Percentiles rank a stretch among this genome's conserved stretches.
phyloP scores from a whole-genome alignment of 2,888 invertebrate genomes.

The Gastrophysa polygoni region DNA sequence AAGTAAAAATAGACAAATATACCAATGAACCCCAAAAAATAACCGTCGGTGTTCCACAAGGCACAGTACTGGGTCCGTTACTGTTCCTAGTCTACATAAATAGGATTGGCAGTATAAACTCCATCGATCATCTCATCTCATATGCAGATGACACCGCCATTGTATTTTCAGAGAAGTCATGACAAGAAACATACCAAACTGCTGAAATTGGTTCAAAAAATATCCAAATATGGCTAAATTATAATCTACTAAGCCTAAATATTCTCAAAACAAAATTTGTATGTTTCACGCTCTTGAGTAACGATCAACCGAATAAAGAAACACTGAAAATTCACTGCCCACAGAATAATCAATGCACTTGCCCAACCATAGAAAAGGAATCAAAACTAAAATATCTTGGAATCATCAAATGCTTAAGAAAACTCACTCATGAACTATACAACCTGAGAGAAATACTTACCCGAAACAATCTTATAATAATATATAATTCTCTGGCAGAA shows the following conservation, averaged over 20 bases:
- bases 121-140: constrained; percentile 7
- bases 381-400: neutral
- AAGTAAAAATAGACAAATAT: constrained; percentile 7
- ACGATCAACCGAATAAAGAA: constrained; percentile 7
- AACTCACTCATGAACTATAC: constrained; percentile 3
- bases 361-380: constrained; percentile 10
- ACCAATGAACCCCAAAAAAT: constrained; percentile 1
- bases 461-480: neutral
- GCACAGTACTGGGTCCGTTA: constrained; percentile 7
- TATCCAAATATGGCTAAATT: constrained; percentile 6
- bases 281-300: constrained; percentile 1
- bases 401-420: constrained; percentile 4
- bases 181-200: constrained; percentile 1
- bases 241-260: constrained; percentile 8
- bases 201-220: constrained; percentile 3
- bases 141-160: constrained; percentile 8
- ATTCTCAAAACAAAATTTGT: constrained; percentile 8
- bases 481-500: constrained; percentile 7
- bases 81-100: constrained; percentile 8
- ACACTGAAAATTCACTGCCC: constrained; percentile 8
- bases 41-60: constrained; percentile 3
- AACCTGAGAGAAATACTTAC: neutral
- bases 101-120: constrained; percentile 6
- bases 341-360: constrained; percentile 4
- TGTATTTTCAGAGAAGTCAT: constrained; percentile 4